Percentiles rank a stretch among this genome's conserved stretches.
These are phyloP conservation scores for Pseudoips prasinana DNA, from an alignment of 2,888 invertebrate genomes.

Conservation along the genomic window DNA sequence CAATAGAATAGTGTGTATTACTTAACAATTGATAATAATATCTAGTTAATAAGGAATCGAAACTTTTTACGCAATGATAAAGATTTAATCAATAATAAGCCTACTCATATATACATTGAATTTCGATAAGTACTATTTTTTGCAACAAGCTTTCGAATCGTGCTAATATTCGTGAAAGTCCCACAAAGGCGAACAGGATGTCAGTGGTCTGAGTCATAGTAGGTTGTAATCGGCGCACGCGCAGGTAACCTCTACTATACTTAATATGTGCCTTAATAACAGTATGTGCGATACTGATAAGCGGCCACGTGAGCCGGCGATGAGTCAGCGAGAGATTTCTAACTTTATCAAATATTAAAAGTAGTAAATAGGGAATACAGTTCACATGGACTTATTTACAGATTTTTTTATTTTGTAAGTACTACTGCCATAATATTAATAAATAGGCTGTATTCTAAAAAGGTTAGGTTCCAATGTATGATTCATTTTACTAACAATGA, in stretches of 20 bases:
- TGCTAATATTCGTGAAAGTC: conserved; percentile 64
- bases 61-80: no score
- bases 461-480: no score
- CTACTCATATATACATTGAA: no score
- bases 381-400: no score
- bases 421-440: no score
- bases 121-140: no score
- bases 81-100: no score
- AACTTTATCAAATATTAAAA: conserved; percentile 25
- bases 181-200: conserved; percentile 71
- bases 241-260: conserved; percentile 66
- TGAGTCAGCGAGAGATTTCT: conserved; percentile 56
- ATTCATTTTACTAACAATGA: no score
- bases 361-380: no score
- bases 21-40: conserved; percentile 21
- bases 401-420: no score
- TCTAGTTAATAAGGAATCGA: no score
- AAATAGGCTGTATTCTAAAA: no score
- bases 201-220: conserved; percentile 54
- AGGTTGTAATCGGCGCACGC: conserved; percentile 65
- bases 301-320: conserved; percentile 65
- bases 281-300: conserved; percentile 58
- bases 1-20: conserved; percentile 24
- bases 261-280: conserved; percentile 46
- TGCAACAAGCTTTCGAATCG: conserved; percentile 42